A percentile compares a stretch with the other conserved stretches of the same genome.
phyloP scores from a whole-genome alignment of 2,113 vertebrate species.

The Chamaetylas fuelleborni region DNA sequence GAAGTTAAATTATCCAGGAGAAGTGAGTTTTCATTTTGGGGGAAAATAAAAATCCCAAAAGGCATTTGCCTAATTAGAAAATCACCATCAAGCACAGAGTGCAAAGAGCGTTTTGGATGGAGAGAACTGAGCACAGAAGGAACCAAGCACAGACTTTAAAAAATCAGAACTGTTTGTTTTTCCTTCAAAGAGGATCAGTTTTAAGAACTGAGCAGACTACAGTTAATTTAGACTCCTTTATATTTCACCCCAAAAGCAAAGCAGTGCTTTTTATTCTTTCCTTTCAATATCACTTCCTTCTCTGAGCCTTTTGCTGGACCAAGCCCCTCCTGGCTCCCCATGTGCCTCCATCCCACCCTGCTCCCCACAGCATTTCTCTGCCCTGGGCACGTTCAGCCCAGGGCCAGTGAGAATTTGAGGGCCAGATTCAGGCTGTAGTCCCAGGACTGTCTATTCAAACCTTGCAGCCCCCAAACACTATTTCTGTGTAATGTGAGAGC shows the following conservation, averaged over 20 bases:
- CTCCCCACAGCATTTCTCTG: neutral
- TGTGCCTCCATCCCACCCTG: rapidly evolving
- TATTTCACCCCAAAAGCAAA: neutral
- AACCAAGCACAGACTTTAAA: neutral
- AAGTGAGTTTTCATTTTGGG: neutral
- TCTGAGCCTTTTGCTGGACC: neutral
- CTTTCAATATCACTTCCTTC: neutral
- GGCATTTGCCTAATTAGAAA: neutral
- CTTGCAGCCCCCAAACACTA: rapidly evolving
- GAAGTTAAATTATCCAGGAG: conserved; percentile 51
- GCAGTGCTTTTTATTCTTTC: neutral
- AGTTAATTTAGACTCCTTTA: neutral
- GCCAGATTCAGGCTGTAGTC: neutral
- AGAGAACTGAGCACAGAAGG: neutral
- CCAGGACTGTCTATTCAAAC: neutral
- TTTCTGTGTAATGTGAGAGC: neutral
- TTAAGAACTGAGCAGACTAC: neutral
- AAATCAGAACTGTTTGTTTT: neutral
- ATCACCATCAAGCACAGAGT: neutral
- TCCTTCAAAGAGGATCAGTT: neutral
- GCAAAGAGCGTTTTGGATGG: neutral
- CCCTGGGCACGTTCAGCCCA: neutral
- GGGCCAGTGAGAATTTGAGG: neutral
- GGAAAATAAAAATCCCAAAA: neutral
- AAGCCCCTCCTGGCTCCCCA: neutral